Base-by-base conservation (phyloP, 2,113 vertebrate species). In the Vicugna pacos region DNA sequence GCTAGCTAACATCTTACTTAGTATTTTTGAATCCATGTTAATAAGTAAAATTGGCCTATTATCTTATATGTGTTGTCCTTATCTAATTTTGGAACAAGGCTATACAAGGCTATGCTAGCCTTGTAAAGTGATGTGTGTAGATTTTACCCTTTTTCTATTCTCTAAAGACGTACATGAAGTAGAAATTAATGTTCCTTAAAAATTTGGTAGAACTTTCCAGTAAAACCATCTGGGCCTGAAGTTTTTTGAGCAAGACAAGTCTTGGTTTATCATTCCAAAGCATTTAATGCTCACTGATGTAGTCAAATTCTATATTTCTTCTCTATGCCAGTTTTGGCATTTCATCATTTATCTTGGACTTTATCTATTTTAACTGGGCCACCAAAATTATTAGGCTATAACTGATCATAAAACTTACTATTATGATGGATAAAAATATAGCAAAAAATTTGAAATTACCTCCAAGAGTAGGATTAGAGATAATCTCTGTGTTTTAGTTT, bases 331-430 rank as follows among this genome's bases (percentile, higher is more conserved):
- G 3, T 88, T 92, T 85, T 54, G 24, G 22, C 28, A 38, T 75
- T 93, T 72, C 32, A 85, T 77, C 48, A 83, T 96, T 91, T 89
- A 70, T 77, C 20, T 70, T 91, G 58, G 14, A 94, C 64, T 73
- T 69, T 91, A 79, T 58, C 52, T 48, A 73, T 69, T 91, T 91
- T 87, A 92, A 75, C 35, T 52, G 60, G 32, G 30, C 65, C 64
- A 76, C 76, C 65, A 81, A 95, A 89, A 42, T 83, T 86, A n/a
- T 12, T 76, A 46, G 19, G 30, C 56, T 88, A 35, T 52, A 50
- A 14, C 15, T 80, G 11, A 81, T 28, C 38, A 67, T 81, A 75
- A 91, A 94, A 81, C n/a, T 72, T 70, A 58, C 26, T 52, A 20
- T 80, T 60, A 60, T 73, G 30, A 52, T 80, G 9, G 17, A 64